Conservation (phyloP, 2,888 invertebrate genomes). For the Sarcophaga carnaria region DNA sequence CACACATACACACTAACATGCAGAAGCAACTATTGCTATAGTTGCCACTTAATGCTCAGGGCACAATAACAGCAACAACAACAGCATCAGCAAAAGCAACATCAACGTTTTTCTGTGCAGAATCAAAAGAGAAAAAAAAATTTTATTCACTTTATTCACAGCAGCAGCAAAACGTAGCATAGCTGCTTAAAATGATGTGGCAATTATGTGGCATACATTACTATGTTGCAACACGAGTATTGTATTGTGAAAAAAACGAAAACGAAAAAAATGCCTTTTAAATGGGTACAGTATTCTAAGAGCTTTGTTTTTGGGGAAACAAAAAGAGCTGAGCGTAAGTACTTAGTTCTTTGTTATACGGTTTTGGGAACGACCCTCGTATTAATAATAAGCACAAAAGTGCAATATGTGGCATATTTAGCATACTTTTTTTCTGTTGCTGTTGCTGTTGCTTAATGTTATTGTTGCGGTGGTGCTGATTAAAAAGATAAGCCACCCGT, state of each 20-base stretch:
- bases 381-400: constrained; percentile 5
- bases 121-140: neutral
- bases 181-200: constrained; percentile 33
- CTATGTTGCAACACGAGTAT: neutral
- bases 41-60: constrained; percentile 28
- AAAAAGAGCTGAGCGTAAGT: neutral
- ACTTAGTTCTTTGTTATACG: constrained; percentile 35
- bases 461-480: constrained; percentile 10
- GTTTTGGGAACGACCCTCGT: constrained; percentile 43
- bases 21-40: constrained; percentile 6
- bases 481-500: constrained; percentile 39
- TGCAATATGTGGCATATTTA: neutral
- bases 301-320: neutral
- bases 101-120: neutral
- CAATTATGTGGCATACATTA: constrained; percentile 36
- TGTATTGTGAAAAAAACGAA: neutral
- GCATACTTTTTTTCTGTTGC: neutral
- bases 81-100: neutral
- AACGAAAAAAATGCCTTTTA: neutral
- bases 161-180: neutral
- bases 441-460: neutral
- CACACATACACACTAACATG: neutral
- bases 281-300: neutral
- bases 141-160: neutral
- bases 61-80: constrained; percentile 15